Conservation (phyloP, 2,113 vertebrate genomes). For the Tapirus terrestris region DNA sequence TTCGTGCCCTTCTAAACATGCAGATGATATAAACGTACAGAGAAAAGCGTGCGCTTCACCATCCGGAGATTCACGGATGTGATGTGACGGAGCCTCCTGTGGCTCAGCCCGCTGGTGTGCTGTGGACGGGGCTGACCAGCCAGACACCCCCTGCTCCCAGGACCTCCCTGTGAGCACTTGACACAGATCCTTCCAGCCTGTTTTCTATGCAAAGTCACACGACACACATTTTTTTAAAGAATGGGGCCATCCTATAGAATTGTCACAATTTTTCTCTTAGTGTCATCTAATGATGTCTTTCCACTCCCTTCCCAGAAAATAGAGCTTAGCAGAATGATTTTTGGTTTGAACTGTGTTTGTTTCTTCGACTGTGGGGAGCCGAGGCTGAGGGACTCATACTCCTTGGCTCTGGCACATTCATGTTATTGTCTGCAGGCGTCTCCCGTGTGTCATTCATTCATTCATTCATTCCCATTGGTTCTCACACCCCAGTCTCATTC, state of each 20-base stretch:
- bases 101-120: neutral
- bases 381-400: neutral
- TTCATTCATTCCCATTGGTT: neutral
- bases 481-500: neutral
- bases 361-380: neutral
- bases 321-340: neutral
- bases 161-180: neutral
- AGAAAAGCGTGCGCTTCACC: neutral
- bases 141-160: neutral
- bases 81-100: no score
- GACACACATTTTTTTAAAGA: neutral
- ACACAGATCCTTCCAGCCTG: neutral
- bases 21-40: neutral
- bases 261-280: neutral
- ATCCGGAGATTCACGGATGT: accelerated
- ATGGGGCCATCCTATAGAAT: neutral
- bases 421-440: neutral
- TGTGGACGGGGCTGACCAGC: no score
- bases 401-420: neutral
- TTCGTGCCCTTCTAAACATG: neutral
- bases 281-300: neutral
- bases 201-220: neutral
- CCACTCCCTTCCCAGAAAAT: neutral
- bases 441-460: neutral
- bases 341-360: neutral